Base-by-base conservation (phyloP, 2,113 vertebrate species). In the Notarius lentiginosus region DNA sequence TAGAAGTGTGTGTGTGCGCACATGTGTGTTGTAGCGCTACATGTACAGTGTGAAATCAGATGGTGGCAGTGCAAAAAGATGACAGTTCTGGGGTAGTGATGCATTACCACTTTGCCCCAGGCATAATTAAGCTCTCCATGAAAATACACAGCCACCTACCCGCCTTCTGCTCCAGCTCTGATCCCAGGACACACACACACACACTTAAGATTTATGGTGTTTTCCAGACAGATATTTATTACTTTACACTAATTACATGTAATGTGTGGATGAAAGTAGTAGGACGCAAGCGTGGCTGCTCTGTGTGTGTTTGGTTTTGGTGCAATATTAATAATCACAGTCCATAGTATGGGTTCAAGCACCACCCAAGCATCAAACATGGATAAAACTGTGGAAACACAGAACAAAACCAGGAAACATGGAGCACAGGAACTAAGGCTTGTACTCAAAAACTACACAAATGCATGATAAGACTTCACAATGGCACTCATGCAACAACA, bases 71-170 rank as follows among this genome's bases (percentile, higher is more conserved):
- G 85, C 83, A 87, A 83, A 80, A 58, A 63, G 84, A 89, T 94
- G 93, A 94, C 91, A 94, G 91, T 91, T 94, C 91, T 90, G 88
- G 92, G 90, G 86, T 92, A 88, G 66, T 51, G 91, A 93, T 93
- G 92, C 93, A 91, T 93, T 93, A 92, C 87, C 87, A 87, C 91
- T 90, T 91, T 90, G 88, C 92, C 91, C 87, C 72, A 20, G 90
- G 93, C 91, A 85, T 94, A 91, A 94, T 95, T 93, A 93, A 92
- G 87, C 90, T 90, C 89, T 89, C 85, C 90, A 76, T 82, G 89
- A 90, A 82, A 89, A 91, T 89, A 93, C 80, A 89, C 92, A 94
- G 91, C 84, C 89, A 90, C 85, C 90, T 84, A 63, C 84, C 87
- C 55, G 53, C 81, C 84, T 91, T 89, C 65, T 1, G 88, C 82